These are phyloP conservation scores for Spondyliosoma cantharus DNA, from an alignment of 2,797 vertebrate species.

Conservation along the genomic window DNA sequence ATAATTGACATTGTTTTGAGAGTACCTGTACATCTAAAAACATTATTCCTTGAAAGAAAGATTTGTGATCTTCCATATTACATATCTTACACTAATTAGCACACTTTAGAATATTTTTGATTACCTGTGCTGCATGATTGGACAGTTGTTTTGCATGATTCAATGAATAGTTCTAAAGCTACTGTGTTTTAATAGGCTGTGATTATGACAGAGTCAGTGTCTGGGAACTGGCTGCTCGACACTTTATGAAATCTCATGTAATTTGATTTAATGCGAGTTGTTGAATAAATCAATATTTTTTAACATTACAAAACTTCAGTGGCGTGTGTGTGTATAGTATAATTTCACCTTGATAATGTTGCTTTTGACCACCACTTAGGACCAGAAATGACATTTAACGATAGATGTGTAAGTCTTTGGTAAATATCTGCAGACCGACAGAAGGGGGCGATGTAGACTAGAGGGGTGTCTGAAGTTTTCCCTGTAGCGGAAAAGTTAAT, in stretches of 20 bases:
- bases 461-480: not conserved
- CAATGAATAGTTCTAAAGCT: constrained; percentile 38
- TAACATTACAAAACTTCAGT: constrained; percentile 1
- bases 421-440: constrained; percentile 23
- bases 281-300: constrained; percentile 21
- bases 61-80: constrained; percentile 3
- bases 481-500: not conserved
- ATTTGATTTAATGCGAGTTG: constrained; percentile 33
- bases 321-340: not conserved
- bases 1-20: constrained; percentile 7
- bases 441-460: constrained; percentile 58
- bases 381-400: not conserved
- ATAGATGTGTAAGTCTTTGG: not conserved
- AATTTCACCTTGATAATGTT: not conserved
- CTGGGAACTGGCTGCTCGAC: constrained; percentile 28
- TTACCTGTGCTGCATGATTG: constrained; percentile 18
- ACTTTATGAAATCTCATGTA: not conserved
- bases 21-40: constrained; percentile 11
- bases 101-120: constrained; percentile 6
- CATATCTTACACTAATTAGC: not conserved
- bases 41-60: not conserved
- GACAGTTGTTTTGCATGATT: constrained; percentile 44
- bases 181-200: constrained; percentile 29
- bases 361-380: not conserved
- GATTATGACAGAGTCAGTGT: constrained; percentile 6